phyloP scores from a whole-genome alignment of 2,888 invertebrate species.

The Rhingia campestris region DNA sequence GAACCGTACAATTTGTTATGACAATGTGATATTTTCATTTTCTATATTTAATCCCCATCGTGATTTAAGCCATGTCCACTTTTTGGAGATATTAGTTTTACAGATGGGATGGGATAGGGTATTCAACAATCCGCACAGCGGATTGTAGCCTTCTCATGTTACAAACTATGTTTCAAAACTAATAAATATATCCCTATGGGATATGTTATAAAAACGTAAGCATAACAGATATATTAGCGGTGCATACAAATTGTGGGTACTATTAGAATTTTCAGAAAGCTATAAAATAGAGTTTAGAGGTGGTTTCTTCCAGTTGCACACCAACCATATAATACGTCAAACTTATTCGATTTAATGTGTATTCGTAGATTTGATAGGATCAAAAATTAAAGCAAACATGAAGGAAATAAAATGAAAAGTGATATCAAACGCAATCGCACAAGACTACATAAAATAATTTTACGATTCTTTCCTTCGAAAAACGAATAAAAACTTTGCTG shows the following conservation, averaged over 20 bases:
- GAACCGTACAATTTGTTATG: too few species aligned
- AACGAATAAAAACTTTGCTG: conserved; percentile 53
- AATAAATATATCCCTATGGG: conserved; percentile 6
- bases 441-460: conserved; percentile 70
- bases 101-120: too few species aligned
- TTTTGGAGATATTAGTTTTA: too few species aligned
- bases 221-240: conserved; percentile 21
- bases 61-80: too few species aligned
- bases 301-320: neutral
- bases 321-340: conserved; percentile 20
- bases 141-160: too few species aligned
- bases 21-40: too few species aligned
- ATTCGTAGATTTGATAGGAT: conserved; percentile 37
- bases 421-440: conserved; percentile 68
- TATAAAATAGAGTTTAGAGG: conserved; percentile 8
- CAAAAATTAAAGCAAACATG: conserved; percentile 52
- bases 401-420: conserved; percentile 54
- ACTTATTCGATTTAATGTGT: conserved; percentile 19
- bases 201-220: conserved; percentile 22
- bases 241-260: conserved; percentile 35
- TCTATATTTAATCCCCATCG: too few species aligned
- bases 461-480: conserved; percentile 61
- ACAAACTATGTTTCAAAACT: neutral
- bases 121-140: too few species aligned
- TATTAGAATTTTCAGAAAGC: conserved; percentile 14